Evolutionary conservation across 2,797 vertebrate genomes (phyloP).

Genomic region (Oreochromis mossambicus): DNA sequence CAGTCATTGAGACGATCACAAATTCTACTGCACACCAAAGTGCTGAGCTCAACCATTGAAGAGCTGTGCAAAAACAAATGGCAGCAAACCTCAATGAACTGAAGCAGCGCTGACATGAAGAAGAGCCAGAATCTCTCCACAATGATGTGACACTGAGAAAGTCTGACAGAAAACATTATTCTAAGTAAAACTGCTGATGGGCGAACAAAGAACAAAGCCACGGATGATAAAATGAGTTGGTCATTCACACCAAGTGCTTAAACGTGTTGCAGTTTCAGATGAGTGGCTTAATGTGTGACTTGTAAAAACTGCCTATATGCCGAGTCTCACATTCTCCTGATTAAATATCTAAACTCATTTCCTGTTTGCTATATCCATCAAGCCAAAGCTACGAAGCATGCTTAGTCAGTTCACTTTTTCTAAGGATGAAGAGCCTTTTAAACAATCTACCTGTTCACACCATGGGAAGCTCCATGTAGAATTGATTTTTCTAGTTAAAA

Average conservation of each 20-base stretch:
- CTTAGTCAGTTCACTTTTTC: neutral
- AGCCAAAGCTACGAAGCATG: neutral
- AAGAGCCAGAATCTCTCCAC: too few relatives aligned
- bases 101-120: too few relatives aligned
- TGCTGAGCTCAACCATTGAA: too few relatives aligned
- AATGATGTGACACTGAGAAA: too few relatives aligned
- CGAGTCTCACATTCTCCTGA: neutral
- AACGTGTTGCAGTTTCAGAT: neutral
- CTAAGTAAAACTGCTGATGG: neutral
- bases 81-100: too few relatives aligned
- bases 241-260: fast-evolving
- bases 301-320: neutral
- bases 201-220: neutral
- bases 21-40: too few relatives aligned
- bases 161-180: too few relatives aligned
- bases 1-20: too few relatives aligned
- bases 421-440: neutral
- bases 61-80: too few relatives aligned
- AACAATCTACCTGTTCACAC: neutral
- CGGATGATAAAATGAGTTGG: neutral
- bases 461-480: neutral
- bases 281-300: neutral
- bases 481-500: neutral
- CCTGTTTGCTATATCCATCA: neutral
- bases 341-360: neutral